Base-by-base conservation (phyloP, 2,888 invertebrate genomes). In the Archaeoteleia sp. region DNA sequence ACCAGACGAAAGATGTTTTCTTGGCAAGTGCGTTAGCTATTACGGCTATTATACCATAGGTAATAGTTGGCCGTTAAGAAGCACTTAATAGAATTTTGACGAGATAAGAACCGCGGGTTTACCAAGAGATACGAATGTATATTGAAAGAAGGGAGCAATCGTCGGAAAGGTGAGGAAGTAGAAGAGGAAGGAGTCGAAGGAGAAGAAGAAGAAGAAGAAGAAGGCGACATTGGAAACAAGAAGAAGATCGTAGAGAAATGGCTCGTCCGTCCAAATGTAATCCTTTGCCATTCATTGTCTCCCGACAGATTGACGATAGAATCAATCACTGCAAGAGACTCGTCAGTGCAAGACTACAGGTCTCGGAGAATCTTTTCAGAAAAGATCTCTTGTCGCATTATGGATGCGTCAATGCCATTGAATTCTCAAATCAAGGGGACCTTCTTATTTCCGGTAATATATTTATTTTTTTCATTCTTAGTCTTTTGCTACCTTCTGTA, bases 341-440 rank as follows among this genome's bases (percentile, higher is more conserved):
- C 71, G 89, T 91, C 60, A 85, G 85, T 71, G 86, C 87, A 66
- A 90, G 93, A 67, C 87, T 93, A 67, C 87, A 88, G 55, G 87
- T 87, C 62, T 93, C 93, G 4, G 90, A 90, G 82, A 93, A 92
- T 87, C 88, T 96, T 32, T 95, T 91, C 86, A 90, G 92, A 76
- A 93, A 93, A 79, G 94, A 97, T 87, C 89, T 97, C 57, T 88
- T 91, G 73, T 93, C 94, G 72, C 97, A 97, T 88, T 97, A 91
- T 88, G 97, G 97, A 80, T 97, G 97, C 89, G 95, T 97, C 58
- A 97, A 97, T 88, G 96, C 97, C 69, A 93, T 97, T 77, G 97
- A 97, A 87, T 97, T 97, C 88, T 96, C 95, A 46, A 89, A 90
- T 74, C 92, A 95, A 87, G 96, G 96, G 76, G 92, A 94, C 86